Evolutionary conservation across 2,888 invertebrate genomes (phyloP), one percentile per base, ranked within the genome.

Genomic region (Tenthredo notha): DNA sequence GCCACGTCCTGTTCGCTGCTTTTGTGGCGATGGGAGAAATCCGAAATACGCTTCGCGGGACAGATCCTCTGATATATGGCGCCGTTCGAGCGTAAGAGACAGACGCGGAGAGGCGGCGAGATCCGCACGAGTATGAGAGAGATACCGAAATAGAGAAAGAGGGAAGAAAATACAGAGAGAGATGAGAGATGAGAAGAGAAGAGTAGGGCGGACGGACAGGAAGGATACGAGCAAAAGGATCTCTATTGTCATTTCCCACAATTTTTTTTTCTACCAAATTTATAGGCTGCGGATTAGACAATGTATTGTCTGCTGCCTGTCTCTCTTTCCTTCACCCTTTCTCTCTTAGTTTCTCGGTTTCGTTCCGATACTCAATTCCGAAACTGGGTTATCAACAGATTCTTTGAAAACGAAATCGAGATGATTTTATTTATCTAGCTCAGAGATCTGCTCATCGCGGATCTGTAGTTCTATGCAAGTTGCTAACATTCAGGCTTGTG

Each of bases 51-150:
- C 85, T 85, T 86, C 85, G 84, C 84, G 85, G 86, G 87, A 88
- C 87, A 88, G 85, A 86, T 86, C 87, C 87, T 86, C 84, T 89
- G 88, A 90, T 89, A 87, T 89, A 90, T 86, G 86, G 85, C 72
- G 70, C 72, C 18, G 75, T 58, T 61, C 58, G 37, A 67, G 54
- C 72, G 43, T 29, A 47, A 67, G 67, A 83, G 70, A 83, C 83
- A 29, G 83, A 83, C 67, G 83, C 65, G 67, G 47, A 50, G 67
- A 67, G 80, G 80, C 80, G 61, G 33, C 29, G 29, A 67, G 6
- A n/a, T 37, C 47, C 83, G 83, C 47, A 58, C 67, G 9, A 67
- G 54, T n/a, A 15, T 21, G n/a, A 74, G 72, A 43, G 77, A 18
- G 80, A 47, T 21, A 72, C n/a, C n/a, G n/a, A 70, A 78, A 21